phyloP scores from a whole-genome alignment of 2,797 vertebrate species.

The Cirrhinus molitorella region DNA sequence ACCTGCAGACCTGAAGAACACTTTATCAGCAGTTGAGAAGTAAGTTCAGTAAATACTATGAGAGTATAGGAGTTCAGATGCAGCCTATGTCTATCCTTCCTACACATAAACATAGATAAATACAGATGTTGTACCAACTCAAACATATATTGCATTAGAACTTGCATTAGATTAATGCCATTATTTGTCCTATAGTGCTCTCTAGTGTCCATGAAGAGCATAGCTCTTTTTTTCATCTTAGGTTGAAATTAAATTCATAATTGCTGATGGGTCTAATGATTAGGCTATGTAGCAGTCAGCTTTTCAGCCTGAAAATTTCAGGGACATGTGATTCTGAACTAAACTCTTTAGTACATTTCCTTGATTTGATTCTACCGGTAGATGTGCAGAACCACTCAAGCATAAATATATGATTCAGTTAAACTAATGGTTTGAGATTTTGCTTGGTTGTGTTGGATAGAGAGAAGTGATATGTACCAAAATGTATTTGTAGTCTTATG shows the following conservation, averaged over 20 bases:
- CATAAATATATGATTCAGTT: slow-evolving; percentile 38
- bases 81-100: background rate
- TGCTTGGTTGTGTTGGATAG: slow-evolving; percentile 2
- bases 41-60: background rate
- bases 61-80: background rate
- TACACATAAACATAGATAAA: background rate
- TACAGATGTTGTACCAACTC: background rate
- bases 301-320: no score
- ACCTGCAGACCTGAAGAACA: background rate
- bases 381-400: background rate
- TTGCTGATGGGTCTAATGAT: background rate
- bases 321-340: background rate
- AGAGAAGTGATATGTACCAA: background rate
- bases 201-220: slow-evolving; percentile 45
- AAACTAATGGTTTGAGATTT: slow-evolving; percentile 47
- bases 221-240: background rate
- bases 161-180: background rate
- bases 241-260: background rate
- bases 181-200: slow-evolving; percentile 29
- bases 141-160: background rate
- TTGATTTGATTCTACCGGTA: background rate
- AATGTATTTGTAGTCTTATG: slow-evolving; percentile 9
- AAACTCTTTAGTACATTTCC: background rate
- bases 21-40: background rate
- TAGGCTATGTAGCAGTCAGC: background rate